Evolutionary conservation across 1,140 invertebrate genomes (phyloP).

Genomic region (Drosophila mauritiana): DNA sequence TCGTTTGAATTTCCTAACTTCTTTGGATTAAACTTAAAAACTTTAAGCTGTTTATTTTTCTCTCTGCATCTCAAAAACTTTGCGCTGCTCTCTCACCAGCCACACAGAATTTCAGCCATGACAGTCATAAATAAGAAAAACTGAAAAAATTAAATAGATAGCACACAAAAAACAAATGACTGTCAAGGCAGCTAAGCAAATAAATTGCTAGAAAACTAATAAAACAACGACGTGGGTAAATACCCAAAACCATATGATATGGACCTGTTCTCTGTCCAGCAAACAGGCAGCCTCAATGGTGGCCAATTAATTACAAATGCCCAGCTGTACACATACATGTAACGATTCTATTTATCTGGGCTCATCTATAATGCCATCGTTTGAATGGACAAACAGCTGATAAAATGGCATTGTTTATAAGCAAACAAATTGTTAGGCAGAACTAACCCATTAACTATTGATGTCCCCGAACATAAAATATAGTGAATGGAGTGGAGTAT

Average conservation of each 20-base stretch:
- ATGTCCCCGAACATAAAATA: conserved; percentile 13
- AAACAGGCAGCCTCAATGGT: conserved; percentile 48
- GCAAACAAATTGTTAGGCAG: conserved; percentile 5
- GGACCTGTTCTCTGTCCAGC: conserved; percentile 59
- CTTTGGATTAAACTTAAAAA: too few species aligned
- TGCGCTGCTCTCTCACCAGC: conserved; percentile 1
- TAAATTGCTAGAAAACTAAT: conserved; percentile 74
- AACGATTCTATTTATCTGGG: neutral
- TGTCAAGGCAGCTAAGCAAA: conserved; percentile 72
- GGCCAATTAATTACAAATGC: conserved; percentile 69
- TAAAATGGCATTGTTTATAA: conserved; percentile 5
- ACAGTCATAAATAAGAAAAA: conserved; percentile 39
- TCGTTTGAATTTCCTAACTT: too few species aligned
- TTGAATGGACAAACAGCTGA: conserved; percentile 26
- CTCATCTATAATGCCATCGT: conserved; percentile 1
- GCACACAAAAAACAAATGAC: conserved; percentile 64
- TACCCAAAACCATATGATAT: conserved; percentile 33
- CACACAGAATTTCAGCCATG: conserved; percentile 11
- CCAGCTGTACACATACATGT: conserved; percentile 27
- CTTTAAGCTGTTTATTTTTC: neutral
- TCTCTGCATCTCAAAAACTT: neutral
- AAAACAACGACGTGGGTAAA: conserved; percentile 57
- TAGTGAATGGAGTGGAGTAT: neutral
- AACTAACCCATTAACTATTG: neutral
- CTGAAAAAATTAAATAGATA: conserved; percentile 58